Conservation (phyloP, 1,140 invertebrate genomes). For the Trichonephila inaurata region DNA sequence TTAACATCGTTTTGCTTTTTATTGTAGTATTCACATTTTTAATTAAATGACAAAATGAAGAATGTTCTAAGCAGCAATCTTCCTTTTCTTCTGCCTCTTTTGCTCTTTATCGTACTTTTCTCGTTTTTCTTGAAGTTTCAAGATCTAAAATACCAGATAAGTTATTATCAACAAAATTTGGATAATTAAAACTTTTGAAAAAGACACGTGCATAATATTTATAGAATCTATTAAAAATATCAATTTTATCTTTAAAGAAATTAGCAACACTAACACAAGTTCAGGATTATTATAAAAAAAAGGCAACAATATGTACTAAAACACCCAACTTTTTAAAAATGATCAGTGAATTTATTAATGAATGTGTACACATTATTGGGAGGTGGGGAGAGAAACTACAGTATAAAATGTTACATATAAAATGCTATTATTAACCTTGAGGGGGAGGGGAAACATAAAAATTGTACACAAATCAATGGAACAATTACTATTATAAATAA, state of each 20-base stretch:
- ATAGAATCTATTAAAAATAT: neutral
- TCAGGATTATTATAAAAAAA: neutral
- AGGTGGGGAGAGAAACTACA: too few species aligned
- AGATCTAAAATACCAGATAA: constrained; percentile 57
- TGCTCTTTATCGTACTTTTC: constrained; percentile 78
- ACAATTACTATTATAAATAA: too few species aligned
- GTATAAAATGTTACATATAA: too few species aligned
- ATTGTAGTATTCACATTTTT: too few species aligned
- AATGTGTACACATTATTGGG: too few species aligned
- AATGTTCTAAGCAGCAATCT: neutral
- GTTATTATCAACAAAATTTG: neutral
- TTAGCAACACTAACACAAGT: neutral
- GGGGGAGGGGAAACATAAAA: too few species aligned
- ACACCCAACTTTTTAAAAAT: too few species aligned
- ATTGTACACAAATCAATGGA: too few species aligned
- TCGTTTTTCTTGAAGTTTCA: constrained; percentile 79
- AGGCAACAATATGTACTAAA: too few species aligned
- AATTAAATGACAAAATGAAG: neutral
- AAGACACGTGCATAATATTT: neutral
- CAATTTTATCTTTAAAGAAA: neutral
- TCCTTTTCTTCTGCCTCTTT: constrained; percentile 72
- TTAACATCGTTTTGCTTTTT: too few species aligned
- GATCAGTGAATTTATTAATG: too few species aligned
- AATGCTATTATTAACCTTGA: too few species aligned
- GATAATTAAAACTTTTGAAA: neutral